Base-by-base conservation (phyloP, 2,113 vertebrate genomes). In the Gobiocypris rarus region DNA sequence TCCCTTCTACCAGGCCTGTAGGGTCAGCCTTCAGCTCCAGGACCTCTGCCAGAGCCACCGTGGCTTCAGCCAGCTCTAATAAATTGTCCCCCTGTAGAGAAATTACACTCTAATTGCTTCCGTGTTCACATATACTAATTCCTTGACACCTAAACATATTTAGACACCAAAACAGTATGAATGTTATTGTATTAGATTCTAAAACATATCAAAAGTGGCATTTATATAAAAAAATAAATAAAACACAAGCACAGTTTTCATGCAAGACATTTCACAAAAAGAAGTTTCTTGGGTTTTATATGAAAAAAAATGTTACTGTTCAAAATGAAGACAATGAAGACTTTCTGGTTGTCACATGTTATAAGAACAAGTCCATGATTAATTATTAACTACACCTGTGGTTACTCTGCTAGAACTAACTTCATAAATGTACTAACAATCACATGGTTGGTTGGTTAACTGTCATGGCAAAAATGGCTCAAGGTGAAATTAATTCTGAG, bases 21-120 rank as follows among this genome's bases (percentile, higher is more conserved):
- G 92, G 80, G 81, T 98, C 97, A 0, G 95, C 97, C 91, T 96
- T 98, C 87, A 99, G 90, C 85, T 99, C 96, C 89, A 99, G 24
- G n/a, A 99, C 88, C 91, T 99, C 98, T 0, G 98, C 95, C 73
- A 98, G 91, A 14, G 96, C 92, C 83, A 96, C 91, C 0, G 94
- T 97, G 78, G 98, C 97, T 91, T 99, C 98, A 9, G 93, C 93
- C 92, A 99, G 94, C 86, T 94, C 94, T 90, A 94, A 83, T 85
- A 99, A 92, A 87, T 98, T 97, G 38, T 97, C 92, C 1, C 96
- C 97, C 97, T 99, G 91, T 1, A 85, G 13, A 86, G 67, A 58
- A 22, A 91, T 74, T 17, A 85, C 4, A 26, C 28, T 7, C 6
- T 31, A 22, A 58, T 22, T 38, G 48, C 69, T 58, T 6, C 19